Percentiles rank a stretch among this genome's conserved stretches.
These are phyloP conservation scores for Amazona guildingii DNA, from an alignment of 2,113 vertebrate genomes.

Conservation along the genomic window DNA sequence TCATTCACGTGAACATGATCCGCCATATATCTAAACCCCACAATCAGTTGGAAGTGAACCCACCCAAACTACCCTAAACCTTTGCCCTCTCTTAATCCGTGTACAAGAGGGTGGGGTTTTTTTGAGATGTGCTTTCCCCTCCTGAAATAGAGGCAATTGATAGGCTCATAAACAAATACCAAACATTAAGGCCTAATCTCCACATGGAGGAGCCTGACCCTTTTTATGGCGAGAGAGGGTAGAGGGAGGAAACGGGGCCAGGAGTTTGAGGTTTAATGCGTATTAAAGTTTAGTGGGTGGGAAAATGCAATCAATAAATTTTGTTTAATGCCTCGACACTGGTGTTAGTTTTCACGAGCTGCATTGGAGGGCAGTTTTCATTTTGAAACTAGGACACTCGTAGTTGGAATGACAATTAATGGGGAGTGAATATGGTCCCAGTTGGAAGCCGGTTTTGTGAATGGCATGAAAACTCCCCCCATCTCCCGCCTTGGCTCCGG, in stretches of 20 bases:
- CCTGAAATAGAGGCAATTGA: slow-evolving; percentile 40
- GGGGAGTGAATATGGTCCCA: slow-evolving; percentile 72
- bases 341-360: slow-evolving; percentile 57
- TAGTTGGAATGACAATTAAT: slow-evolving; percentile 93
- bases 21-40: not conserved
- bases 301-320: slow-evolving; percentile 66
- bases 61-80: slow-evolving; percentile 38
- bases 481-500: slow-evolving; percentile 51
- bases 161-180: slow-evolving; percentile 66
- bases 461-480: slow-evolving; percentile 57
- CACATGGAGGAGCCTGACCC: slow-evolving; percentile 48
- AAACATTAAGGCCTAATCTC: slow-evolving; percentile 65
- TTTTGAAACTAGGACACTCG: slow-evolving; percentile 89
- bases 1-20: not conserved
- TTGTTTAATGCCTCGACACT: slow-evolving; percentile 53
- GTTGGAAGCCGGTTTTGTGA: slow-evolving; percentile 72
- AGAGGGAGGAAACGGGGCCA: slow-evolving; percentile 1
- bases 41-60: not conserved
- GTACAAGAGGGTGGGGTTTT: not conserved
- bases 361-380: slow-evolving; percentile 59
- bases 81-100: slow-evolving; percentile 53
- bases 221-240: slow-evolving; percentile 41
- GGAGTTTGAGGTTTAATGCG: slow-evolving; percentile 61
- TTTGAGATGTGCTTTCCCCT: not conserved
- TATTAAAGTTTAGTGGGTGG: slow-evolving; percentile 65